Base-by-base conservation (phyloP, 2,113 vertebrate genomes). In the Hippoglossus stenolepis region DNA sequence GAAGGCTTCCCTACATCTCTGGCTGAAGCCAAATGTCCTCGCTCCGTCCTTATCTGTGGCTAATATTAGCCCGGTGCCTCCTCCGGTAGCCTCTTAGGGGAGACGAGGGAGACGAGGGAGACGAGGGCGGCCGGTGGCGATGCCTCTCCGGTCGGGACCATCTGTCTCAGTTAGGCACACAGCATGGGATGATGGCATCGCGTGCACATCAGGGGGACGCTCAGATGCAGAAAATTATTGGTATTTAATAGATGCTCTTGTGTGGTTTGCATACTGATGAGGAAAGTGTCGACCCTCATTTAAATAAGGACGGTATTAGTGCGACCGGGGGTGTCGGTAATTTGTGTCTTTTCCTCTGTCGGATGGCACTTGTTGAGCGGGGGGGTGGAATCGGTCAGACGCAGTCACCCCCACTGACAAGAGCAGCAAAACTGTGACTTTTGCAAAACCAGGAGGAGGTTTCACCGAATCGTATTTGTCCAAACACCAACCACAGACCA, bases 61-160 rank as follows among this genome's bases (percentile, higher is more conserved):
- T 90, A 88, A 92, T 87, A 85, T 91, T 90, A 89, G 70, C 68
- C 53, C 18, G 21, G 49, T 58, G 67, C 47, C 70, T 89, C 76
- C 74, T 81, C 81, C 67, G 59, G 64, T 28, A 4, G 35, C 13
- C 23, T 78, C 60, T 66, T 8, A 31, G 56, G 53, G 54, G 40
- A 67, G 72, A 45, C 51, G 66, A 57, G 63, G 67, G 47, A 14
- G 26, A 28, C 26, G 26, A 28, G 43, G 15, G 14, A 3, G 40
- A 2, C 1, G 38, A 2, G 18, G 49, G 43, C 15, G 66, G 61
- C 23, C 2, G 38, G 13, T 15, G 67, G 57, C 0, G 40, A 64
- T 3, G 85, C 54, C 23, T 49, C 2, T 8, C 51, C 3, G 14
- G 53, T 81, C 13, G 59, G 82, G 82, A 38, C 80, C 77, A 80